phyloP scores from a whole-genome alignment of 1,140 invertebrate genomes.

The Nylanderia fulva region DNA sequence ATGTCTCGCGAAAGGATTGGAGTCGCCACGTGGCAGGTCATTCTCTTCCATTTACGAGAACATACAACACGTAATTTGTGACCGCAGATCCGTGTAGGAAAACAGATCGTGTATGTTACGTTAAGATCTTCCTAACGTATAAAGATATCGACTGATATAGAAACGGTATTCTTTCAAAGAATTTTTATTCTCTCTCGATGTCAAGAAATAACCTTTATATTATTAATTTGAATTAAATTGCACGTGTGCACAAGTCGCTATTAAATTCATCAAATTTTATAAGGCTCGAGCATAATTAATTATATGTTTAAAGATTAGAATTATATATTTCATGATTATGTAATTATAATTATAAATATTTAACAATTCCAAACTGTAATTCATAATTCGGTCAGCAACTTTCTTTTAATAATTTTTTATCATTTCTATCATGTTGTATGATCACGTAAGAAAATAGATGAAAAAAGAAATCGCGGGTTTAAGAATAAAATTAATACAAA shows the following conservation, averaged over 20 bases:
- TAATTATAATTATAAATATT: background rate
- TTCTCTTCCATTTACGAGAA: conserved; percentile 69
- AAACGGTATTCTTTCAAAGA: background rate
- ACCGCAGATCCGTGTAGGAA: background rate
- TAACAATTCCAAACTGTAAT: conserved; percentile 6
- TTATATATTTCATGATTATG: background rate
- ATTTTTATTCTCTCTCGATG: background rate
- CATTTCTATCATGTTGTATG: background rate
- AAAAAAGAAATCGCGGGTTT: background rate
- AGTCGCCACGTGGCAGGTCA: conserved; percentile 64
- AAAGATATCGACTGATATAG: background rate
- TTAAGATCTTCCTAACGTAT: conserved; percentile 20
- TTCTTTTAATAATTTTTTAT: background rate
- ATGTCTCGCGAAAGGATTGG: conserved; percentile 53
- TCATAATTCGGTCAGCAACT: background rate
- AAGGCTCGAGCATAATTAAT: background rate
- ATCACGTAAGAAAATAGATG: background rate
- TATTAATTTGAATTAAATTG: background rate
- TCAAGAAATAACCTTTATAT: background rate
- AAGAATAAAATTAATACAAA: background rate
- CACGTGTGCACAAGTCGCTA: background rate
- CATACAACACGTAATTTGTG: conserved; percentile 21
- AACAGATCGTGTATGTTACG: background rate
- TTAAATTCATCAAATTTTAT: background rate
- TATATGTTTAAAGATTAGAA: background rate